phyloP scores from a whole-genome alignment of 2,113 vertebrate genomes.

The Bos javanicus region DNA sequence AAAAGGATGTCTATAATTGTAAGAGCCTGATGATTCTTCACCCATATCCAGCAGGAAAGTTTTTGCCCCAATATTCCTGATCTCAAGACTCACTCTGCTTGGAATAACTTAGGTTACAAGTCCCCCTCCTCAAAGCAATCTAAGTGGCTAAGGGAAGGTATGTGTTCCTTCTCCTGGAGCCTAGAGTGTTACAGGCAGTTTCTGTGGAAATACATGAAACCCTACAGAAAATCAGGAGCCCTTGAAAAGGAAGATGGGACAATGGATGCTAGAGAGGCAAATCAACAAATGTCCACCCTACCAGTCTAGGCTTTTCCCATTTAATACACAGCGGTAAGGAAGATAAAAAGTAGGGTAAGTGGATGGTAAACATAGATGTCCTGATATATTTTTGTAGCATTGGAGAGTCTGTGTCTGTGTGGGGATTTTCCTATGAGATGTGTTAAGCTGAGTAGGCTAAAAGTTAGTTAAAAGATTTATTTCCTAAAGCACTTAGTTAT shows the following conservation, averaged over 20 bases:
- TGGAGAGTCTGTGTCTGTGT: neutral
- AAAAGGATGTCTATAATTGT: neutral
- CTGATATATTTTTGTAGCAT: neutral
- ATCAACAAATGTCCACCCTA: neutral
- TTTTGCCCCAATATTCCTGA: neutral
- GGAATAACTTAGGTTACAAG: neutral
- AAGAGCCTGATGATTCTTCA: neutral
- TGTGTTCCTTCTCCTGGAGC: neutral
- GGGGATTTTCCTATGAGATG: neutral
- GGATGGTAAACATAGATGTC: neutral
- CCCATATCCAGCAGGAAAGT: neutral
- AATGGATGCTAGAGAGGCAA: neutral
- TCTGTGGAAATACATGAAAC: neutral
- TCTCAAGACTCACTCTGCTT: neutral
- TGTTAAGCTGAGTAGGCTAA: constrained; percentile 25
- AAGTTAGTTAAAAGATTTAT: constrained; percentile 48
- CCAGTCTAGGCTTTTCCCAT: neutral
- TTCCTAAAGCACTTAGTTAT: constrained; percentile 32
- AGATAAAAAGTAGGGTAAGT: neutral
- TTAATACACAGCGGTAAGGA: neutral
- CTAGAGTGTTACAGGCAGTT: neutral
- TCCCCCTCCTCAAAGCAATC: neutral
- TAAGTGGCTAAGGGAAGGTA: neutral
- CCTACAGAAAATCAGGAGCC: neutral
- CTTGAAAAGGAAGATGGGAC: neutral